A percentile compares a stretch with the other conserved stretches of the same genome.
These are phyloP conservation scores for Pangasius djambal DNA, from an alignment of 2,797 vertebrate genomes.

Conservation along the genomic window DNA sequence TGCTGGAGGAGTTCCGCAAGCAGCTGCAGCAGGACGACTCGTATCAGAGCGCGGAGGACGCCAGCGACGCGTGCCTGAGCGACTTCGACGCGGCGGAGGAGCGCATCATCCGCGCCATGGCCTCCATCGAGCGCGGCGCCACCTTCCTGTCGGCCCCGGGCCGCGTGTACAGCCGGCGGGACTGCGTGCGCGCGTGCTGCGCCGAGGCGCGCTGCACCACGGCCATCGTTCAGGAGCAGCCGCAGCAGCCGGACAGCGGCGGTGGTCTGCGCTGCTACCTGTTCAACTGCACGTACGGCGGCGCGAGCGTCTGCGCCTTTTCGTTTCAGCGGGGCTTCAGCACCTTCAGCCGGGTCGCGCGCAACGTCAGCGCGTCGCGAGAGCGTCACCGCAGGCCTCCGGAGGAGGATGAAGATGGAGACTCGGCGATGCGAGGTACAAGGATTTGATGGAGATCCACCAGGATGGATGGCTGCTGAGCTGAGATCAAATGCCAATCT, in stretches of 20 bases:
- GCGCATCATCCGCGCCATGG: constrained; percentile 90
- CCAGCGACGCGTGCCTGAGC: constrained; percentile 70
- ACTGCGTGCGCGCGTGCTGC: constrained; percentile 91
- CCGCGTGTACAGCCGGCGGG: constrained; percentile 78
- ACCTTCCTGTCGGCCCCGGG: constrained; percentile 83
- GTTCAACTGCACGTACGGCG: constrained; percentile 87
- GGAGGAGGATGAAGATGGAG: constrained; percentile 23
- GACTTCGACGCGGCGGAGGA: constrained; percentile 77
- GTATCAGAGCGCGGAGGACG: constrained; percentile 54
- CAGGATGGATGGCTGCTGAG: neutral
- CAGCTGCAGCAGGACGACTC: constrained; percentile 83
- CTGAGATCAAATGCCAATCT: neutral
- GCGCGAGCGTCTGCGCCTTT: constrained; percentile 85
- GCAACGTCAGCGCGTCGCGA: constrained; percentile 58
- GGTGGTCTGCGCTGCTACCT: constrained; percentile 81
- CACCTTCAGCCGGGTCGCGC: constrained; percentile 76
- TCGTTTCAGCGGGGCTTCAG: constrained; percentile 85
- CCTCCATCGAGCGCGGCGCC: constrained; percentile 90
- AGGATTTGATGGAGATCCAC: neutral
- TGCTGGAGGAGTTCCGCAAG: constrained; percentile 88
- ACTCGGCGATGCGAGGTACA: constrained; percentile 43
- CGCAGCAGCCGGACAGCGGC: constrained; percentile 59
- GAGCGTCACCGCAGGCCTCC: constrained; percentile 5
- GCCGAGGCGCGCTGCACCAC: constrained; percentile 84
- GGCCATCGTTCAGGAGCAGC: constrained; percentile 83